Percentiles rank a stretch among this genome's conserved stretches.
These are phyloP conservation scores for Drosophila mojavensis DNA, from an alignment of 1,140 invertebrate species.

Conservation along the genomic window DNA sequence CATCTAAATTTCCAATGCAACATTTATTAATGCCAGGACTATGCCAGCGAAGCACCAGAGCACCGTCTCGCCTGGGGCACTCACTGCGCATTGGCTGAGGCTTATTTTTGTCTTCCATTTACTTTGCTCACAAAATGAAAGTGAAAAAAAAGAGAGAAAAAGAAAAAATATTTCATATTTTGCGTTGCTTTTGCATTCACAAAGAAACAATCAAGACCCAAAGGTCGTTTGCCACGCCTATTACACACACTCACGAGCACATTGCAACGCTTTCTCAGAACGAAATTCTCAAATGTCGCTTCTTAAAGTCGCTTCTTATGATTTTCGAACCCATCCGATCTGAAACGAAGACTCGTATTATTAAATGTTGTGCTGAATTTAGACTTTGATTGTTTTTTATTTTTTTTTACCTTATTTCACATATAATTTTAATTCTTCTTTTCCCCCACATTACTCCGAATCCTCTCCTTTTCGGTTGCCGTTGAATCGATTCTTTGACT, in stretches of 20 bases:
- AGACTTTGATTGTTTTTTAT: conserved; percentile 44
- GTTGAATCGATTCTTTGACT: conserved; percentile 60
- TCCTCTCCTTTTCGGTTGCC: conserved; percentile 52
- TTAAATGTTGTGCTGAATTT: conserved; percentile 77
- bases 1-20: conserved; percentile 84
- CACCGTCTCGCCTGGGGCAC: neutral
- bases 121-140: conserved; percentile 66
- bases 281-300: conserved; percentile 71
- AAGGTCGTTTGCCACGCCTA: conserved; percentile 25
- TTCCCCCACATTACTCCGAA: conserved; percentile 19
- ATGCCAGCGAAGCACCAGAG: conserved; percentile 26
- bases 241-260: conserved; percentile 28
- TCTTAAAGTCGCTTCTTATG: conserved; percentile 61
- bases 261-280: conserved; percentile 62
- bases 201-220: conserved; percentile 8
- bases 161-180: conserved; percentile 53
- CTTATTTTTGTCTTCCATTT: conserved; percentile 77
- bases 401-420: conserved; percentile 3
- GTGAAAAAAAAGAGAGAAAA: conserved; percentile 16
- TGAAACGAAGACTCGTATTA: conserved; percentile 34
- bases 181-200: conserved; percentile 66
- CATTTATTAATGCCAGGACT: conserved; percentile 78
- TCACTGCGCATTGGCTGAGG: conserved; percentile 51
- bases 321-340: conserved; percentile 31
- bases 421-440: conserved; percentile 47